These are phyloP conservation scores for Mico argentatus DNA, from an alignment of 2,797 vertebrate species.

Conservation along the genomic window DNA sequence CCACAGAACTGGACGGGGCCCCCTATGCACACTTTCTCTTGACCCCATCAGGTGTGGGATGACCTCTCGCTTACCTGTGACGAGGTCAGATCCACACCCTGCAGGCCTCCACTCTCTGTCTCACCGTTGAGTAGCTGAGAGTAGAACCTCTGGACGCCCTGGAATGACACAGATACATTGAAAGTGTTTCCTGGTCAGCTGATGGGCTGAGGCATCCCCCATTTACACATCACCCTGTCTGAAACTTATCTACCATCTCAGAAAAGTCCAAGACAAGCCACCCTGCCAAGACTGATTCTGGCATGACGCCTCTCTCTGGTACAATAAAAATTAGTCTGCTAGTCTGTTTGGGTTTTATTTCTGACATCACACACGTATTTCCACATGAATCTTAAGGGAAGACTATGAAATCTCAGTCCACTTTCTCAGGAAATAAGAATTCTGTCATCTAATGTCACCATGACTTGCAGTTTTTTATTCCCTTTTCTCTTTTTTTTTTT, in stretches of 20 bases:
- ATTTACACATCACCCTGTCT: no score
- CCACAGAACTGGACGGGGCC: fast-evolving
- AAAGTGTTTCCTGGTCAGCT: neutral
- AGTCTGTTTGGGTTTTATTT: neutral
- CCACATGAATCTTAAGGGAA: neutral
- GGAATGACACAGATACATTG: neutral
- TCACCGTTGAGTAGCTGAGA: neutral
- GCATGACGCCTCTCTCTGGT: no score
- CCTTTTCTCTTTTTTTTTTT: neutral
- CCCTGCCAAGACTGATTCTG: neutral
- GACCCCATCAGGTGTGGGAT: neutral
- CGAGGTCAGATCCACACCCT: no score
- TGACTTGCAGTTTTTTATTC: neutral
- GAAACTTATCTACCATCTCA: neutral
- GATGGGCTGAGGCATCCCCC: neutral
- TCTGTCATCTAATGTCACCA: neutral
- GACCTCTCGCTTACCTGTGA: neutral
- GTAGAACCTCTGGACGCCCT: neutral
- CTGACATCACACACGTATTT: no score
- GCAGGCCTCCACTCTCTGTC: no score
- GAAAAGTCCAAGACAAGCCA: neutral
- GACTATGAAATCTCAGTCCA: no score
- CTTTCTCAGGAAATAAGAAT: no score
- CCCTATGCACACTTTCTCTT: neutral
- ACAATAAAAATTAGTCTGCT: neutral